Evolutionary conservation across 2,888 invertebrate genomes (phyloP), one percentile per base, ranked within the genome.

Genomic region (Pyrrhia umbra): DNA sequence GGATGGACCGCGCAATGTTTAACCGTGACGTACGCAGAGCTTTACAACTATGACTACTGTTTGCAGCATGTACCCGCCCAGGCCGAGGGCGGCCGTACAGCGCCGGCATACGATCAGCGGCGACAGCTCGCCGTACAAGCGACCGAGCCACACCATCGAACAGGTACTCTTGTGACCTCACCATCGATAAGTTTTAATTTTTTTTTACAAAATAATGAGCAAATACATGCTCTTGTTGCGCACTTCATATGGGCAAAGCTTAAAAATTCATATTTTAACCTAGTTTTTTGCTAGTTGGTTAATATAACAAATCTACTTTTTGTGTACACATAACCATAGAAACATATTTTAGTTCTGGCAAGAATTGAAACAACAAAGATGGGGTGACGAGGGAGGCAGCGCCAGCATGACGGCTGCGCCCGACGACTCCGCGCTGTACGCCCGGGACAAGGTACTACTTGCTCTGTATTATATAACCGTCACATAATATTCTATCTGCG

Each of bases 51-150:
- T n/a, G n/a, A n/a, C n/a, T n/a, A n/a, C n/a, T n/a, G n/a, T n/a
- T 57, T 47, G 6, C 84, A 91, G 97, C 37, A 91, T 98, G 85
- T 97, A 97, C 87, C 96, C 97, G 51, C 96, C 97, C 2, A 97
- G 97, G 89, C 98, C 98, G 8, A 95, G 97, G 62, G 95, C 96
- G 43, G 65, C 68, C 39, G 79, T 78, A 54, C 86, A 84, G 18
- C 96, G 98, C 10, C 95, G 99, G 16, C 98, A 98, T 79, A 98
- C 98, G 1, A 97, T 99, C 75, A 97, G 98, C 80, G 98, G 99
- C 15, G 97, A 96, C 60, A 96, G 96, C 75, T 97, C 97, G n/a
- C 95, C 95, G 13, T 95, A 95, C 72, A 95, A 95, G 81, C 67
- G 96, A 27, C 96, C 96, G 59, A 95, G 96, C 66, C 95, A 96